Percentiles rank a stretch among this genome's conserved stretches.
Evolutionary conservation across 1,140 invertebrate genomes (phyloP).

Genomic region (Leptoteleia sp.): DNA sequence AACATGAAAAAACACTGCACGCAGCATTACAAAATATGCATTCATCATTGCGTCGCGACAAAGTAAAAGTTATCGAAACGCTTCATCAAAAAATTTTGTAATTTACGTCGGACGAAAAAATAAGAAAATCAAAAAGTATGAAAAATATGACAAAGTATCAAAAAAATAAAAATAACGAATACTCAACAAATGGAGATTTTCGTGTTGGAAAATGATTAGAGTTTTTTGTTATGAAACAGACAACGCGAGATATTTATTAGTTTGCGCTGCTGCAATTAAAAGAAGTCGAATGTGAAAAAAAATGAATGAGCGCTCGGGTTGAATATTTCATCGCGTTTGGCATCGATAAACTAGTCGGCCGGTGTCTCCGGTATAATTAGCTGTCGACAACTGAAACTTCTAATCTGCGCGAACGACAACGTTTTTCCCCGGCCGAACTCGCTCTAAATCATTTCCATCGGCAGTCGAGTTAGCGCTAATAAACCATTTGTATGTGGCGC

Average conservation of each 20-base stretch:
- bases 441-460: constrained; percentile 65
- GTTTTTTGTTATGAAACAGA: too few species aligned
- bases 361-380: constrained; percentile 48
- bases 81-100: not conserved
- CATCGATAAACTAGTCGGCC: constrained; percentile 47
- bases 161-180: too few species aligned
- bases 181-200: too few species aligned
- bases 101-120: too few species aligned
- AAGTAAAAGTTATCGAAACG: not conserved
- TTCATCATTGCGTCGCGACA: constrained; percentile 13
- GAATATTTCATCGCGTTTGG: constrained; percentile 27
- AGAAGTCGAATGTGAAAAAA: too few species aligned
- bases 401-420: constrained; percentile 38
- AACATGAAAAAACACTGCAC: constrained; percentile 49
- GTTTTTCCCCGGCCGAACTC: constrained; percentile 39
- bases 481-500: constrained; percentile 72
- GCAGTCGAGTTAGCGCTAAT: constrained; percentile 66
- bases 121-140: too few species aligned
- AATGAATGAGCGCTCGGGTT: not conserved
- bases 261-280: too few species aligned
- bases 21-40: constrained; percentile 41
- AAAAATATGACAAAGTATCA: too few species aligned
- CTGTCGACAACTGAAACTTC: constrained; percentile 59
- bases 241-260: too few species aligned
- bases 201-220: too few species aligned